Evolutionary conservation across 2,797 vertebrate genomes (phyloP).

Genomic region (Synanceia verrucosa): DNA sequence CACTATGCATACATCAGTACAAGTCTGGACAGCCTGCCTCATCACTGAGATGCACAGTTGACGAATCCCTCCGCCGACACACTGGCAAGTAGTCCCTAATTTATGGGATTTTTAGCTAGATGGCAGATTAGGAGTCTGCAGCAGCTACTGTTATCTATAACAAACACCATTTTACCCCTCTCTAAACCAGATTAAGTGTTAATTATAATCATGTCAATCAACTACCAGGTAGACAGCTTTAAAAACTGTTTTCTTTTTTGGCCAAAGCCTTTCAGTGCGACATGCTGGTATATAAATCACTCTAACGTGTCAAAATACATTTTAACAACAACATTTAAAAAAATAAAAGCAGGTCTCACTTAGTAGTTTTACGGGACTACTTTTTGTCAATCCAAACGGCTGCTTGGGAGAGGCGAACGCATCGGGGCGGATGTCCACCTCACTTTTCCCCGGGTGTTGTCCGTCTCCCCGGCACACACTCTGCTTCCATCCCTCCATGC

Average conservation of each 20-base stretch:
- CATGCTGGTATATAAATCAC: too few species aligned
- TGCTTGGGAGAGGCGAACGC: conserved; percentile 74
- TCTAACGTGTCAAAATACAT: background rate
- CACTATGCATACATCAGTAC: conserved; percentile 75
- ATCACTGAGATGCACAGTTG: conserved; percentile 81
- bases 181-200: background rate
- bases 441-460: conserved; percentile 73
- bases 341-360: background rate
- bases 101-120: conserved; percentile 65
- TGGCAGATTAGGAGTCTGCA: conserved; percentile 44
- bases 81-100: conserved; percentile 81
- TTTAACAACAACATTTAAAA: background rate
- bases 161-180: background rate
- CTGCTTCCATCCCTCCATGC: conserved; percentile 67
- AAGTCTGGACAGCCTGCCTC: conserved; percentile 84
- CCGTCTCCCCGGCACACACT: conserved; percentile 68
- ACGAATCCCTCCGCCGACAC: conserved; percentile 82
- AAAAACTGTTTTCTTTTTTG: background rate
- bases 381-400: conserved; percentile 77
- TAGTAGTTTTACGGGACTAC: conserved; percentile 65
- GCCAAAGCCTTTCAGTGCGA: background rate
- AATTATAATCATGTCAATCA: background rate
- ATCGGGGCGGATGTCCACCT: conserved; percentile 78
- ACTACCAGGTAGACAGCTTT: background rate
- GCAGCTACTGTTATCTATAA: background rate